These are phyloP conservation scores for Furcula furcula DNA, from an alignment of 2,888 invertebrate species.

Conservation along the genomic window DNA sequence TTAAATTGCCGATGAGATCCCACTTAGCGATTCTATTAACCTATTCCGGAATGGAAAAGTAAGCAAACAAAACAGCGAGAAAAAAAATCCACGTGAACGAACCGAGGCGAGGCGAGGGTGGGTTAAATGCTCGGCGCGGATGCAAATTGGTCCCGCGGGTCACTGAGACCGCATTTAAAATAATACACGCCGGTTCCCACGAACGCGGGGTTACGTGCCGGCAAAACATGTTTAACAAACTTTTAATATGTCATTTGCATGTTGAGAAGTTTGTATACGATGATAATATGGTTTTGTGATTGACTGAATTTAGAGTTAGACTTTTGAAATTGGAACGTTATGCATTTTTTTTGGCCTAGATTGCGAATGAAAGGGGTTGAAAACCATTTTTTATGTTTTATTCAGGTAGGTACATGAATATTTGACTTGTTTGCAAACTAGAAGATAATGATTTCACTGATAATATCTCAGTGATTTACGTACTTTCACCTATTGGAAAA, in stretches of 20 bases:
- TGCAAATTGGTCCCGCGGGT: slow-evolving; percentile 33
- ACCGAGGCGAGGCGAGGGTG: slow-evolving; percentile 12
- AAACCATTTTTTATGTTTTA: too few species aligned
- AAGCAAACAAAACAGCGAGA: slow-evolving; percentile 19
- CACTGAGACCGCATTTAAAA: slow-evolving; percentile 31
- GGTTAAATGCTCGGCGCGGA: slow-evolving; percentile 25
- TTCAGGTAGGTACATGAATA: too few species aligned
- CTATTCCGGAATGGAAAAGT: slow-evolving; percentile 21
- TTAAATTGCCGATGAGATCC: slow-evolving; percentile 16
- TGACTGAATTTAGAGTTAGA: too few species aligned
- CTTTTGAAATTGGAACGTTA: too few species aligned
- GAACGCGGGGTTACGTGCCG: neutral
- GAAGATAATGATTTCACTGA: too few species aligned
- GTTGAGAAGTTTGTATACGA: too few species aligned
- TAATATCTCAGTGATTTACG: too few species aligned
- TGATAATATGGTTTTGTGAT: too few species aligned
- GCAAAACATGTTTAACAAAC: slow-evolving; percentile 13
- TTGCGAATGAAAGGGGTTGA: too few species aligned
- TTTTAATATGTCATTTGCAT: slow-evolving; percentile 23
- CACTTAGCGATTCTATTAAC: slow-evolving; percentile 24
- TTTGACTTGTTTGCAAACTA: too few species aligned
- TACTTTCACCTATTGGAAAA: too few species aligned
- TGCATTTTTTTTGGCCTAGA: too few species aligned
- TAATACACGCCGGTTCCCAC: slow-evolving; percentile 21
- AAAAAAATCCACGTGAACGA: slow-evolving; percentile 23